Evolutionary conservation across 2,888 invertebrate species (phyloP).

Genomic region (Allacma fusca): DNA sequence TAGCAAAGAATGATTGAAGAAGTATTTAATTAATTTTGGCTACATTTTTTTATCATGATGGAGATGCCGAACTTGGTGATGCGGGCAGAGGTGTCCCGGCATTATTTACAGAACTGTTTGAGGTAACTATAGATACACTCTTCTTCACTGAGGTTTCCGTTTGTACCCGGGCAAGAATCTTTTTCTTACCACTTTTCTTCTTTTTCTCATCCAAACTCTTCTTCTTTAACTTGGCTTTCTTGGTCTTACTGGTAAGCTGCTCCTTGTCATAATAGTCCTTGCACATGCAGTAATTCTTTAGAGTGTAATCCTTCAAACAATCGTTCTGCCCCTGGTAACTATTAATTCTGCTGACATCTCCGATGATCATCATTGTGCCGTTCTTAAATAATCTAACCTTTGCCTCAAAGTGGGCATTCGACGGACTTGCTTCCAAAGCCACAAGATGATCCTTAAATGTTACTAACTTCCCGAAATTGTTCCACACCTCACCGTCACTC

Average conservation of each 20-base stretch:
- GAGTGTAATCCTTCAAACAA: slow-evolving; percentile 51
- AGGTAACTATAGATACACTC: too few relatives aligned
- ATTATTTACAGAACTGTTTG: too few relatives aligned
- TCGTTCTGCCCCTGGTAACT: slow-evolving; percentile 59
- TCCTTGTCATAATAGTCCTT: slow-evolving; percentile 31
- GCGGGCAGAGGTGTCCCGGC: too few relatives aligned
- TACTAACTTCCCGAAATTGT: slow-evolving; percentile 55
- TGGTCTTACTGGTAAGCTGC: not conserved
- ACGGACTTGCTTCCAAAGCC: slow-evolving; percentile 53
- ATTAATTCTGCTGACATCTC: slow-evolving; percentile 56
- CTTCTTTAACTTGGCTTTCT: slow-evolving; percentile 6
- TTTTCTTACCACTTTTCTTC: not conserved
- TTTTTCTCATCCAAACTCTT: not conserved
- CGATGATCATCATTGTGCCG: slow-evolving; percentile 50
- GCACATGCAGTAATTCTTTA: slow-evolving; percentile 58
- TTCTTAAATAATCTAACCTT: slow-evolving; percentile 53
- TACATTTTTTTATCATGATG: too few relatives aligned
- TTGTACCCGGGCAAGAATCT: too few relatives aligned
- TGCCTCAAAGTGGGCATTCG: slow-evolving; percentile 58
- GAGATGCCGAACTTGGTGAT: too few relatives aligned
- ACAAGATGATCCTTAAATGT: slow-evolving; percentile 52
- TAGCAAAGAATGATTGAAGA: too few relatives aligned
- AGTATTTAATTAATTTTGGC: too few relatives aligned
- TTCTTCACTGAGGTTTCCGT: too few relatives aligned
- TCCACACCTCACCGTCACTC: slow-evolving; percentile 56